Base-by-base conservation (phyloP, 2,113 vertebrate species). In the Eupsittula cactorum region DNA sequence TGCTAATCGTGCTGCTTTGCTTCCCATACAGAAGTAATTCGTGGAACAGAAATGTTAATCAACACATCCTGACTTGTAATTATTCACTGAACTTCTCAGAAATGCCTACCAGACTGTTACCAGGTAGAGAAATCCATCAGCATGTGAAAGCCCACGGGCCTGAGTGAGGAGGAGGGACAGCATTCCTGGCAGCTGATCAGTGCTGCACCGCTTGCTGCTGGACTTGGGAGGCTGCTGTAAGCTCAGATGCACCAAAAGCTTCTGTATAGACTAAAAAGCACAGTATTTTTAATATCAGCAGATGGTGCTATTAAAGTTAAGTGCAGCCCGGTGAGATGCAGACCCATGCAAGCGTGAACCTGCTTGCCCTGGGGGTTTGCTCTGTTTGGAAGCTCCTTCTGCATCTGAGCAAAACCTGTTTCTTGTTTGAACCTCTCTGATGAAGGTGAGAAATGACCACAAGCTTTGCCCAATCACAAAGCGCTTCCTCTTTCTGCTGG, bases 71-170 rank as follows among this genome's bases (percentile, higher is more conserved):
- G 4, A 13, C 20, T 16, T 71, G 59, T 88, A 86, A 5, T 88
- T 91, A 67, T 11, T 60, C 73, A 46, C 52, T 15, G 85, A 92
- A 68, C 77, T 89, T 81, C 93, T 82, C 81, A 67, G 91, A 75
- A 91, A 78, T 70, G 80, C 55, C 88, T 19, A 46, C 14, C 24
- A 3, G 59, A 23, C 11, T 0, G 3, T 47, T 57, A 57, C 81
- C 39, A 24, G 75, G 44, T 17, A 86, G 20, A 91, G 50, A 84
- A 84, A 90, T 41, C n/a, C 86, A 74, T 28, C 60, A 44, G 73
- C 68, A 4, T 5, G 52, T 13, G 59, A 6, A 29, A 15, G 63
- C 1, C 41, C 75, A 4, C 1, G 1, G 7, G 16, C 3, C 74
- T 31, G 15, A 2, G 0, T 2, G 49, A 67, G 73, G 39, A 67